phyloP scores from a whole-genome alignment of 1,140 invertebrate species.

The Neoseiulus cucumeris region DNA sequence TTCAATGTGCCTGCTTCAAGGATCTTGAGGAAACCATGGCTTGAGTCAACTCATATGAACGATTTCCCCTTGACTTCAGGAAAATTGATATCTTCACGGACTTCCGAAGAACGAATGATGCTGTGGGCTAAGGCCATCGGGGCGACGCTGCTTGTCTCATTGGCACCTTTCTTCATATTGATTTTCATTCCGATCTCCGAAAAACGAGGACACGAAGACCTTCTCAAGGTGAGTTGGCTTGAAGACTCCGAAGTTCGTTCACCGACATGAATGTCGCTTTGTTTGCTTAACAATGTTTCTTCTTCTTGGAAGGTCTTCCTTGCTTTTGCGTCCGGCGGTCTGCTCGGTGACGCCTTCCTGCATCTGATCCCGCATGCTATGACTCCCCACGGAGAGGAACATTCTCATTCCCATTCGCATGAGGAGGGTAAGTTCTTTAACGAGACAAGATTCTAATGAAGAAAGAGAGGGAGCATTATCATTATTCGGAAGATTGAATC shows the following conservation, averaged over 20 bases:
- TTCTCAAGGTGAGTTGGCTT: slow-evolving; percentile 46
- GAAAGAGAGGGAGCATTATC: background rate
- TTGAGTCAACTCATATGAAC: too few species aligned
- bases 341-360: slow-evolving; percentile 85
- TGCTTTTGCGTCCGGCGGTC: slow-evolving; percentile 80
- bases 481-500: background rate
- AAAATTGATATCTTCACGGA: slow-evolving; percentile 6
- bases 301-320: slow-evolving; percentile 41
- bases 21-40: too few species aligned
- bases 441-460: background rate
- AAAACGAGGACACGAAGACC: slow-evolving; percentile 52
- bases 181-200: slow-evolving; percentile 83
- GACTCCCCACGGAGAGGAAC: slow-evolving; percentile 31
- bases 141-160: slow-evolving; percentile 76
- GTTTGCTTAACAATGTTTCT: background rate
- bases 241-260: background rate
- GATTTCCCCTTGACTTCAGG: background rate
- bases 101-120: slow-evolving; percentile 25
- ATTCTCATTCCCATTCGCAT: slow-evolving; percentile 24
- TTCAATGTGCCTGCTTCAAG: slow-evolving; percentile 19
- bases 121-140: slow-evolving; percentile 61
- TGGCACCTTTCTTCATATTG: slow-evolving; percentile 77
- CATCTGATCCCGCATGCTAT: slow-evolving; percentile 90
- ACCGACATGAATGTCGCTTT: background rate
- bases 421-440: background rate